phyloP scores from a whole-genome alignment of 2,888 invertebrate species.

The Brachyptera putata region DNA sequence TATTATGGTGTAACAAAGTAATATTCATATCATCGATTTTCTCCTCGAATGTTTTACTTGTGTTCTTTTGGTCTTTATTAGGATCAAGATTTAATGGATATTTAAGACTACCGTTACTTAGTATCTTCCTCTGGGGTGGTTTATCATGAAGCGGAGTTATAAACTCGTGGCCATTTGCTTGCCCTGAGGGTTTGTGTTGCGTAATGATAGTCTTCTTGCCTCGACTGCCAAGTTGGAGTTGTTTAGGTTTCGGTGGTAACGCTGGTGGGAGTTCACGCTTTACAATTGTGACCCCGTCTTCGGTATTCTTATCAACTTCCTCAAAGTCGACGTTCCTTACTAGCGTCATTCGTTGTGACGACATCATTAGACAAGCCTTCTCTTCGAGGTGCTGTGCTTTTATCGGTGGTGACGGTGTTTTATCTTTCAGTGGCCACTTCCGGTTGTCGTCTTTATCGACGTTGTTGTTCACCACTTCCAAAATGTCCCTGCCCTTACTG shows the following conservation, averaged over 20 bases:
- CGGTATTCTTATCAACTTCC: constrained; percentile 50
- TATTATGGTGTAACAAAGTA: constrained; percentile 10
- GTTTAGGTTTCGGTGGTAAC: constrained; percentile 67
- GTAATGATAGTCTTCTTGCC: neutral
- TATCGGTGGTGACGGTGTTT: constrained; percentile 27
- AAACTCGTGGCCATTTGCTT: neutral
- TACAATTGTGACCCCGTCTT: constrained; percentile 56
- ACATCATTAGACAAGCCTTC: constrained; percentile 43
- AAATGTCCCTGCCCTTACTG: neutral
- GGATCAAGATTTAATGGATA: constrained; percentile 22
- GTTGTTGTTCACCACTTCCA: neutral
- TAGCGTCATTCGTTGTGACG: constrained; percentile 42
- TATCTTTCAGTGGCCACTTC: constrained; percentile 21
- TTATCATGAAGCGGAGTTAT: constrained; percentile 16
- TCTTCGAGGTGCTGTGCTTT: constrained; percentile 39
- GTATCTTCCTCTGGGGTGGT: constrained; percentile 29
- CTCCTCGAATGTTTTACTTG: constrained; percentile 23
- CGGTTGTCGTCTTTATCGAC: neutral
- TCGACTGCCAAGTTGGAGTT: constrained; percentile 28
- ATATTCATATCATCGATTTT: constrained; percentile 25
- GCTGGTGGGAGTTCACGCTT: constrained; percentile 63
- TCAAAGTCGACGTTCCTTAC: constrained; percentile 51
- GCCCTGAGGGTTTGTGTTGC: neutral
- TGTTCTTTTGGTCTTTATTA: neutral
- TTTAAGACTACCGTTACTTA: constrained; percentile 32